phyloP scores from a whole-genome alignment of 2,113 vertebrate species.

The Nothocercus nigrocapillus region DNA sequence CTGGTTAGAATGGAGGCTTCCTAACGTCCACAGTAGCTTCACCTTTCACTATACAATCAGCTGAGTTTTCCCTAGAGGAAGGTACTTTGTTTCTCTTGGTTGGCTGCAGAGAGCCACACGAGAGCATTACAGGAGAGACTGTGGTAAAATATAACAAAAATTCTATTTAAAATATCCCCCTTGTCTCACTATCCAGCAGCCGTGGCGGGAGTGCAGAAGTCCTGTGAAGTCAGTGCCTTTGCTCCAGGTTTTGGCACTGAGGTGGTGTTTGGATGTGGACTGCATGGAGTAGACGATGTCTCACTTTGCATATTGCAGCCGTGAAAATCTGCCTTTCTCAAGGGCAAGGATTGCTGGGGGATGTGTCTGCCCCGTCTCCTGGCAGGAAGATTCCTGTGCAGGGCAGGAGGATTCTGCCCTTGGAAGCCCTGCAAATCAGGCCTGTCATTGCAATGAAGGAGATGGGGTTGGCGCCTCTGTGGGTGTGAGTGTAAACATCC shows the following conservation, averaged over 20 bases:
- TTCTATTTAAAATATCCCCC: not conserved
- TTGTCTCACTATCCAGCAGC: not conserved
- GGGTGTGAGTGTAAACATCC: conserved; percentile 46
- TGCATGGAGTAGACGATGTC: not conserved
- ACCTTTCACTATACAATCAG: not conserved
- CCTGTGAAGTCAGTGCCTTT: not conserved
- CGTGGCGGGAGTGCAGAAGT: not conserved
- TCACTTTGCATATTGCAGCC: not conserved
- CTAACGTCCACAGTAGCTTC: conserved; percentile 16
- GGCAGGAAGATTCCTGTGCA: not conserved
- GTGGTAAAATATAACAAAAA: fast-evolving
- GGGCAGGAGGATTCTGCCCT: not conserved
- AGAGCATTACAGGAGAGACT: not conserved
- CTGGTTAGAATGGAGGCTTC: not conserved
- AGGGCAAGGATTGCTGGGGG: not conserved
- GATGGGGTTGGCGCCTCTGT: not conserved
- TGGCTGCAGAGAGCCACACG: not conserved
- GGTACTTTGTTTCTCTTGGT: not conserved
- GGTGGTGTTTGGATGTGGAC: not conserved
- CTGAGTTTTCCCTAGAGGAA: not conserved
- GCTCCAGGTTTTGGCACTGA: not conserved
- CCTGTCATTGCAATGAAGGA: not conserved
- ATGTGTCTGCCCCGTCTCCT: not conserved
- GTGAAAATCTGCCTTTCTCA: fast-evolving
- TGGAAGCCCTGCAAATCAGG: not conserved